Evolutionary conservation across 2,797 vertebrate genomes (phyloP).

Genomic region (Eulemur mongoz): DNA sequence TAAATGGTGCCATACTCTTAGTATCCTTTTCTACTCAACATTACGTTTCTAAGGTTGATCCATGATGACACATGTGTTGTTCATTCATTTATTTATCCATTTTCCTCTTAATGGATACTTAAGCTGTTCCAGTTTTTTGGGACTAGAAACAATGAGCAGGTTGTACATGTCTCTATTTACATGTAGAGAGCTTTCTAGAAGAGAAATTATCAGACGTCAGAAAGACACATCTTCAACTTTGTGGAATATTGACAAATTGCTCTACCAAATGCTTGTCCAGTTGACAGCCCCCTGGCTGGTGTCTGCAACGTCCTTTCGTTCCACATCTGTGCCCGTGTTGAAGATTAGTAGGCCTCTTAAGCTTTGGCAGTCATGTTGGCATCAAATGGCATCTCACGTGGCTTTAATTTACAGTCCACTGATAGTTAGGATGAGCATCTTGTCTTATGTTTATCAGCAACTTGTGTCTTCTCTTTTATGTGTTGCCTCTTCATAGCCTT

Average conservation of each 20-base stretch:
- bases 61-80: rapidly evolving
- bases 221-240: neutral
- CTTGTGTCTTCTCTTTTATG: neutral
- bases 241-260: neutral
- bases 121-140: neutral
- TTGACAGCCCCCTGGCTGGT: rapidly evolving
- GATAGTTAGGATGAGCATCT: neutral
- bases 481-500: neutral
- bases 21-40: neutral
- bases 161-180: neutral
- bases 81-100: neutral
- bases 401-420: neutral
- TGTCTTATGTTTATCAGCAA: too few species aligned
- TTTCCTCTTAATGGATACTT: neutral
- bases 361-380: rapidly evolving
- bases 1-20: rapidly evolving
- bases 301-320: rapidly evolving
- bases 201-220: neutral
- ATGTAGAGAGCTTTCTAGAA: neutral
- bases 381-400: rapidly evolving
- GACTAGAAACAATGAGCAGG: neutral
- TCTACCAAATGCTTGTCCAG: rapidly evolving
- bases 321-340: rapidly evolving
- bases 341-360: rapidly evolving
- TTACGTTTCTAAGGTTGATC: neutral